Base-by-base conservation (phyloP, 2,888 invertebrate species). In the Sminthurinus aureus region DNA sequence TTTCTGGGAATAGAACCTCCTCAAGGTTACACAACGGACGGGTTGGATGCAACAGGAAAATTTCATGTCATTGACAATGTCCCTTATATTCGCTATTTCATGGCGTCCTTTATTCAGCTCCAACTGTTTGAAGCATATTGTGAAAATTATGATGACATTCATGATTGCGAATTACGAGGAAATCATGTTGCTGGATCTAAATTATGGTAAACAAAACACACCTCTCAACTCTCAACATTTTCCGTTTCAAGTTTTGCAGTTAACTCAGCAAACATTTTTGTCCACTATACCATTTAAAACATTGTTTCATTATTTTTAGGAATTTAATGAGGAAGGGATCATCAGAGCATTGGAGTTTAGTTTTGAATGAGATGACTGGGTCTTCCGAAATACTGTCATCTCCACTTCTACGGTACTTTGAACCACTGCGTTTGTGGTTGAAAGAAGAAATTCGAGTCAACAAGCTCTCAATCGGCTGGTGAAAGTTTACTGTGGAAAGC, bases 41-140 rank as follows among this genome's bases (percentile, higher is more conserved):
- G 89, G 84, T 90, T 91, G 83, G 91, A 91, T 87, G 89, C 91
- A 8, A 90, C 90, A 8, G 89, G 90, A 13, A 91, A 91, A 85
- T 91, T 89, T 84, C 91, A 91, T 83, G 86, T 91, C 6, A 88
- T 90, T 4, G 89, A 88, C 71, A 89, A 90, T 86, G 89, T 89
- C n/a, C 90, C 90, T 0, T 91, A 90, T 86, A 89, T 90, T 83
- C 90, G 90, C 85, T 92, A 92, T 87, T 91, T 91, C 87, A 90
- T 92, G 26, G 82, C 82, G 9, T 85, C 85, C 8, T 88, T 88
- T 77, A 86, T 92, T 15, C 91, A 92, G 89, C 91, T 92, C 89
- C 92, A 92, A 88, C 91, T 92, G 87, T 91, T 91, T 88, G 89
- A 91, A 85, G 90, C 90, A 15, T 89, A 92, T 84, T 92, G 92